Conservation (phyloP, 2,888 invertebrate genomes). For the Lamellibrachia satsuma region DNA sequence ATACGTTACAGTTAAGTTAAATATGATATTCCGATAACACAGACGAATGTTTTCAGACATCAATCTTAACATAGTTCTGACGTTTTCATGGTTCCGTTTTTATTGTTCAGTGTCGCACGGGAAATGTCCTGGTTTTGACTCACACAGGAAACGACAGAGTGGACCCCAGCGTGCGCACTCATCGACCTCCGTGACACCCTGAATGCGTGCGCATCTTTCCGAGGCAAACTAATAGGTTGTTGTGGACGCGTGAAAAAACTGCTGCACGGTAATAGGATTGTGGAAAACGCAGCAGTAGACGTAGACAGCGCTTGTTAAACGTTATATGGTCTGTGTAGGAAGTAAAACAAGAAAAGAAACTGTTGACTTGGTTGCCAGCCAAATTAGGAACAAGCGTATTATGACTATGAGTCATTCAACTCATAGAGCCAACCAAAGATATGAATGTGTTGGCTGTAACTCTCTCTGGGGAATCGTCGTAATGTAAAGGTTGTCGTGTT, state of each 20-base stretch:
- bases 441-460: neutral
- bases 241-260: neutral
- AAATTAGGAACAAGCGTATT: neutral
- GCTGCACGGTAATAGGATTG: neutral
- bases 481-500: neutral
- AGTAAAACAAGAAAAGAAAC: neutral
- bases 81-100: too few relatives aligned
- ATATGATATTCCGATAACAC: too few relatives aligned
- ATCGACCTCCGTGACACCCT: neutral
- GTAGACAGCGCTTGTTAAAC: neutral
- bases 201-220: neutral
- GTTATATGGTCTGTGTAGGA: neutral
- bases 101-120: neutral
- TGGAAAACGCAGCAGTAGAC: neutral
- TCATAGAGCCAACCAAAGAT: neutral
- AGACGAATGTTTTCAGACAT: too few relatives aligned
- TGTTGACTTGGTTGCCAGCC: neutral
- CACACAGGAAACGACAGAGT: neutral
- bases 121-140: neutral
- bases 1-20: too few relatives aligned
- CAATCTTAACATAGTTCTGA: too few relatives aligned
- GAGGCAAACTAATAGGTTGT: neutral
- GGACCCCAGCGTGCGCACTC: neutral
- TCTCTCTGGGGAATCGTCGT: neutral
- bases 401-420: neutral